A percentile compares a stretch with the other conserved stretches of the same genome.
Conservation (phyloP, 2,113 vertebrate species). For the Prolemur simus region DNA sequence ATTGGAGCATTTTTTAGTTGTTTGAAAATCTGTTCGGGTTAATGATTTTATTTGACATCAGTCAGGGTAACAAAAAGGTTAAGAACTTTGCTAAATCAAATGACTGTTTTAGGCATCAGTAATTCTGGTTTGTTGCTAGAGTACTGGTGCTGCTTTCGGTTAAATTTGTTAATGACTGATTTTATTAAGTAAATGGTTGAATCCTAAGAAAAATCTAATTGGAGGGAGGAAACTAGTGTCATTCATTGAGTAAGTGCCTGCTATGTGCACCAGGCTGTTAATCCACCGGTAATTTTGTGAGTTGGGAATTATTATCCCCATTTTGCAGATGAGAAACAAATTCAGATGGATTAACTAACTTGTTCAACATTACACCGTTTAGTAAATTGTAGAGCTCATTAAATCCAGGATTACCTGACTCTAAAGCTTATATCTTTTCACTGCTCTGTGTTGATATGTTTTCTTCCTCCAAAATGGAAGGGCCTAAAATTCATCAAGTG, state of each 20-base stretch:
- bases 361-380: constrained; percentile 15
- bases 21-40: constrained; percentile 38
- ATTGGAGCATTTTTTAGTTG: constrained; percentile 48
- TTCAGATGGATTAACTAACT: not conserved
- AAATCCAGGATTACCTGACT: constrained; percentile 43
- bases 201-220: constrained; percentile 70
- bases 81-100: constrained; percentile 61
- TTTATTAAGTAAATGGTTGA: constrained; percentile 75
- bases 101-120: constrained; percentile 63
- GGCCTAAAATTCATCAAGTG: constrained; percentile 58
- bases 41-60: constrained; percentile 63
- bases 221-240: constrained; percentile 39
- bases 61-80: constrained; percentile 41
- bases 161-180: constrained; percentile 77
- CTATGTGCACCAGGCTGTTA: constrained; percentile 5
- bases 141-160: constrained; percentile 68
- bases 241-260: constrained; percentile 47
- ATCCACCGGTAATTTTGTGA: constrained; percentile 47
- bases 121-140: constrained; percentile 70
- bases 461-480: constrained; percentile 64
- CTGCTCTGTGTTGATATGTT: constrained; percentile 38
- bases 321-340: constrained; percentile 16
- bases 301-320: constrained; percentile 42
- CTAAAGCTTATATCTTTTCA: constrained; percentile 55
- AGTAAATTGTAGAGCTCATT: constrained; percentile 17